These are phyloP conservation scores for Cuculus canorus DNA, from an alignment of 2,797 vertebrate genomes.

Conservation along the genomic window DNA sequence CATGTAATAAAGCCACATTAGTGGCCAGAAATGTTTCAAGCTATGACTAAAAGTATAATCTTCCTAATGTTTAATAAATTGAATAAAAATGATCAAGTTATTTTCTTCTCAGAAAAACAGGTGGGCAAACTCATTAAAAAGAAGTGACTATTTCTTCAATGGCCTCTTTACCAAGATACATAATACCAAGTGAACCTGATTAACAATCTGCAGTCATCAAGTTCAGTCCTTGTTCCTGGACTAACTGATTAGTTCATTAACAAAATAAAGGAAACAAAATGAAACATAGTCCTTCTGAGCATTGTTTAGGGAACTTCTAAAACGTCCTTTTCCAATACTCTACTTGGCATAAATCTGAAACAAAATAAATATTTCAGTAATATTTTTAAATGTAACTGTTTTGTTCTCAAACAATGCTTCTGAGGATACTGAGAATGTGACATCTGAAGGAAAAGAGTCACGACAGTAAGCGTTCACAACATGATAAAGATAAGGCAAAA, in stretches of 20 bases:
- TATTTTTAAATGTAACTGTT: not conserved
- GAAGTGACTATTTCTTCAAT: not conserved
- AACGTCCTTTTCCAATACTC: not conserved
- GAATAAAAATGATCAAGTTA: slow-evolving; percentile 6
- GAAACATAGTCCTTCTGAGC: not conserved
- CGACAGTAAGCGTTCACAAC: not conserved
- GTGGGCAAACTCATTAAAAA: not conserved
- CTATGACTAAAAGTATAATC: slow-evolving; percentile 1
- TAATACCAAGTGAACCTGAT: not conserved
- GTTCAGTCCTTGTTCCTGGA: not conserved
- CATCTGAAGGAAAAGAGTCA: not conserved
- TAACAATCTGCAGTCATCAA: not conserved
- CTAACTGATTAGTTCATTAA: not conserved
- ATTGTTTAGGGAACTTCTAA: not conserved
- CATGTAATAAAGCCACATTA: not conserved
- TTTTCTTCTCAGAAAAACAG: slow-evolving; percentile 10
- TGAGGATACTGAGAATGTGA: not conserved
- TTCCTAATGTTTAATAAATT: slow-evolving; percentile 11
- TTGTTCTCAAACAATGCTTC: not conserved
- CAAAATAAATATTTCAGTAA: not conserved
- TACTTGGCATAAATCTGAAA: not conserved
- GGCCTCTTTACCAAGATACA: not conserved
- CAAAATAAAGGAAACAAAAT: not conserved
- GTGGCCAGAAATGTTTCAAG: not conserved
- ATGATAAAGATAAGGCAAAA: not conserved